Conservation (phyloP, 1,140 invertebrate genomes). For the Apocrypta bakeri region DNA sequence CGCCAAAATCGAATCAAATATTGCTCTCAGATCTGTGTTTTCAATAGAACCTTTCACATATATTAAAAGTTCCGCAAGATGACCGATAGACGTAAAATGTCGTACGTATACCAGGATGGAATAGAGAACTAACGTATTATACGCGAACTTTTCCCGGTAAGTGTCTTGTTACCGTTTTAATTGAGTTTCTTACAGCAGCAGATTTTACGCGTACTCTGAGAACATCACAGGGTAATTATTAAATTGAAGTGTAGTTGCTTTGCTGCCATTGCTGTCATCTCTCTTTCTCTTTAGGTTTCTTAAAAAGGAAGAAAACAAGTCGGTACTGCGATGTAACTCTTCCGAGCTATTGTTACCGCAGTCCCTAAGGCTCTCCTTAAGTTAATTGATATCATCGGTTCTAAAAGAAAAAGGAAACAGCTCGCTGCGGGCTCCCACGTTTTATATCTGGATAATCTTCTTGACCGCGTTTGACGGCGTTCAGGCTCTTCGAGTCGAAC, state of each 20-base stretch:
- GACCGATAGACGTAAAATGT: no score
- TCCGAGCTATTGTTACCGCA: neutral
- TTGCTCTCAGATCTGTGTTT: no score
- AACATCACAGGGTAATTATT: neutral
- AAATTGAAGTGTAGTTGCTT: neutral
- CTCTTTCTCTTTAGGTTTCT: neutral
- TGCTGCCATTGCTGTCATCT: neutral
- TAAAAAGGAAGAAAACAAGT: neutral
- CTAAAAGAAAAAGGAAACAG: neutral
- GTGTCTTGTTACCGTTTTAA: slow-evolving; percentile 27
- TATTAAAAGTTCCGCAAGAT: no score
- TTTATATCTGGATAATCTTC: slow-evolving; percentile 2
- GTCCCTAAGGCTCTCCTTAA: neutral
- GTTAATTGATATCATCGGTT: slow-evolving; percentile 3
- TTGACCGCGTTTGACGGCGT: neutral
- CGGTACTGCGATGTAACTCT: no score
- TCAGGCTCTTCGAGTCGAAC: neutral
- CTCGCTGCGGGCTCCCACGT: neutral
- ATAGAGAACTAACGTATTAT: no score
- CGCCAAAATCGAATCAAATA: no score
- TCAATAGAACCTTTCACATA: no score
- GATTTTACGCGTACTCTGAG: neutral
- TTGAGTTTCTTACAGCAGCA: neutral
- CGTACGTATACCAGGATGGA: no score
- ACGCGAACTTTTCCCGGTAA: no score